Evolutionary conservation across 2,888 invertebrate species (phyloP).

Genomic region (Drosophila cyrtoloma): DNA sequence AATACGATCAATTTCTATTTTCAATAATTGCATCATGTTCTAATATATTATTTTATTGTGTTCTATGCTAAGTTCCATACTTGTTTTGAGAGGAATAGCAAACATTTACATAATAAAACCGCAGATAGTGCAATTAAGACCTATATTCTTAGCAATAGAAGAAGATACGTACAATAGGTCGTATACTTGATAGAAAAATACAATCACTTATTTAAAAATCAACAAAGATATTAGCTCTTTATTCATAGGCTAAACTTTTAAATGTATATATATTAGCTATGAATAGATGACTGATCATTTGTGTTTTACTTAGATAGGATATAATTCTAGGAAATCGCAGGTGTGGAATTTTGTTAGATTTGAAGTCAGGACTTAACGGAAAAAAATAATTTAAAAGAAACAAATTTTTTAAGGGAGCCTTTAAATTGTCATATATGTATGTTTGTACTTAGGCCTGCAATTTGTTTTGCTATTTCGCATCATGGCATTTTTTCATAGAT

Average conservation of each 20-base stretch:
- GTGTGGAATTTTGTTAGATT: not conserved
- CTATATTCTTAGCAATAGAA: conserved; percentile 2
- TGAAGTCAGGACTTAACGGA: not conserved
- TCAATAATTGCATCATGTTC: not conserved
- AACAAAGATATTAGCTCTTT: not conserved
- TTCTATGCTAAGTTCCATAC: not conserved
- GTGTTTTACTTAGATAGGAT: not conserved
- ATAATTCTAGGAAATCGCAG: not conserved
- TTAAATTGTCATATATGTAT: conserved; percentile 25
- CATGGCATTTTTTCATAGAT: conserved; percentile 3
- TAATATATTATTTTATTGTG: not conserved
- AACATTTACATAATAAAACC: not conserved
- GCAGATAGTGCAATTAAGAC: conserved; percentile 7
- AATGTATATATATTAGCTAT: not conserved
- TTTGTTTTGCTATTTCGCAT: conserved; percentile 11
- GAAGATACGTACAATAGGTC: conserved; percentile 13
- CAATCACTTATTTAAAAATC: not conserved
- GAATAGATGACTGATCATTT: not conserved
- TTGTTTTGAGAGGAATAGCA: not conserved
- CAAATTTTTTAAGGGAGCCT: not conserved
- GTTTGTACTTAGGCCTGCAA: conserved; percentile 22
- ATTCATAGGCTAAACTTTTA: not conserved
- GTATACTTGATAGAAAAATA: conserved; percentile 9
- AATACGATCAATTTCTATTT: not conserved
- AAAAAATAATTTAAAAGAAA: too few relatives aligned